A percentile compares a stretch with the other conserved stretches of the same genome.
Conservation (phyloP, 2,888 invertebrate species). For the Mythimna ferrago region DNA sequence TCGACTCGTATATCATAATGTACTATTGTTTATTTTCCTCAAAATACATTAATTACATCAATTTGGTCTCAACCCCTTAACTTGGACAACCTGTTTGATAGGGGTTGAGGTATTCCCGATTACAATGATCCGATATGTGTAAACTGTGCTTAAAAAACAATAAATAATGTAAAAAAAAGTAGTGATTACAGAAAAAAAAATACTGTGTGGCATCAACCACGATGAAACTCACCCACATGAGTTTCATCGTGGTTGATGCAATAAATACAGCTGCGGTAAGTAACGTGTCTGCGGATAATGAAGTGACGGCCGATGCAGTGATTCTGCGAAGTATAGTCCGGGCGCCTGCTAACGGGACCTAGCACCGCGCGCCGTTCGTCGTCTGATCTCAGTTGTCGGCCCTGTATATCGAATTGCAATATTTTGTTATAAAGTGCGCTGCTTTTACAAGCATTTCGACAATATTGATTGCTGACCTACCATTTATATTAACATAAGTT, state of each 20-base stretch:
- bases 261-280: conserved; percentile 39
- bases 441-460: neutral
- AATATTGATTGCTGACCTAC: neutral
- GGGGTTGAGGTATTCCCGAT: too few relatives aligned
- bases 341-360: conserved; percentile 62
- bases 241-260: conserved; percentile 31
- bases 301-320: conserved; percentile 58
- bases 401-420: conserved; percentile 40
- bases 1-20: too few relatives aligned
- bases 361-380: conserved; percentile 36
- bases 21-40: too few relatives aligned
- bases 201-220: too few relatives aligned
- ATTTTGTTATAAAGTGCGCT: conserved; percentile 6
- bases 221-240: neutral
- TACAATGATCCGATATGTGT: too few relatives aligned
- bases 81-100: too few relatives aligned
- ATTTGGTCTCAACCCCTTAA: too few relatives aligned
- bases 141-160: too few relatives aligned
- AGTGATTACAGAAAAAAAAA: too few relatives aligned
- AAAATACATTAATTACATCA: neutral
- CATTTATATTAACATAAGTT: neutral
- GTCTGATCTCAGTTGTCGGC: conserved; percentile 45
- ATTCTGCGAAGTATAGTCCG: conserved; percentile 61
- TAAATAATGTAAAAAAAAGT: too few relatives aligned
- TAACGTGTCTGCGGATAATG: conserved; percentile 45